Evolutionary conservation across 2,888 invertebrate species (phyloP).

Genomic region (Nasonia oneida): DNA sequence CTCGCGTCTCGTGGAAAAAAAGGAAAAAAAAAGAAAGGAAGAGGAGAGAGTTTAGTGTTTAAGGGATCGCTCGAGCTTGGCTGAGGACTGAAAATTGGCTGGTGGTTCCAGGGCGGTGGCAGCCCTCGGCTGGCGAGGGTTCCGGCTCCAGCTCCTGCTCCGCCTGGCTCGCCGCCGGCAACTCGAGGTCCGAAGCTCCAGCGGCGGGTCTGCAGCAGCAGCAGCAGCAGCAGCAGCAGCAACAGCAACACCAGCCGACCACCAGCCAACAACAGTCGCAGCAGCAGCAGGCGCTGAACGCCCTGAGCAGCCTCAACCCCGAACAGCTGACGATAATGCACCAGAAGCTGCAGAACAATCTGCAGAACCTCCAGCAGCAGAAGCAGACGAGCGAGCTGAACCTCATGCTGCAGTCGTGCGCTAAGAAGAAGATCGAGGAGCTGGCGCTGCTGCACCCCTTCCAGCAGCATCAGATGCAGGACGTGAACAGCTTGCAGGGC

Average conservation of each 20-base stretch:
- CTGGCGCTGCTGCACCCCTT: constrained; percentile 71
- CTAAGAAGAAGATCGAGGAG: constrained; percentile 75
- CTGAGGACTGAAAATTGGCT: constrained; percentile 79
- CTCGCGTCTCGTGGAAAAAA: constrained; percentile 43
- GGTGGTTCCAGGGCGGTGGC: constrained; percentile 80
- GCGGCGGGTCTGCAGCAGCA: constrained; percentile 72
- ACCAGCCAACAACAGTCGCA: constrained; percentile 72
- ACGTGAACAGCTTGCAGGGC: constrained; percentile 69
- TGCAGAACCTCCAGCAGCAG: constrained; percentile 73
- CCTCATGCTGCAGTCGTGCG: constrained; percentile 75
- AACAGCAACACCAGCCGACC: constrained; percentile 68
- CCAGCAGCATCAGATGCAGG: constrained; percentile 62
- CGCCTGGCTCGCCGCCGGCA: constrained; percentile 73
- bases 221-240: constrained; percentile 70
- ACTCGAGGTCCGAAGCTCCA: constrained; percentile 73
- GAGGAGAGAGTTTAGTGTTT: constrained; percentile 74
- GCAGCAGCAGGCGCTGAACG: constrained; percentile 69
- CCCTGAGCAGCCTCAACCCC: constrained; percentile 70
- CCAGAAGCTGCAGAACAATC: constrained; percentile 75
- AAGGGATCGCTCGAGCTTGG: constrained; percentile 77
- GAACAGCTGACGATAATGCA: constrained; percentile 76
- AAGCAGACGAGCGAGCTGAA: constrained; percentile 68
- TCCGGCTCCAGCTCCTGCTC: constrained; percentile 78
- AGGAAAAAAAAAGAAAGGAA: constrained; percentile 27
- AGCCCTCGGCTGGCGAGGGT: constrained; percentile 78